Evolutionary conservation across 2,113 vertebrate species (phyloP), one percentile per base, ranked within the genome.

Genomic region (Callipepla californica): DNA sequence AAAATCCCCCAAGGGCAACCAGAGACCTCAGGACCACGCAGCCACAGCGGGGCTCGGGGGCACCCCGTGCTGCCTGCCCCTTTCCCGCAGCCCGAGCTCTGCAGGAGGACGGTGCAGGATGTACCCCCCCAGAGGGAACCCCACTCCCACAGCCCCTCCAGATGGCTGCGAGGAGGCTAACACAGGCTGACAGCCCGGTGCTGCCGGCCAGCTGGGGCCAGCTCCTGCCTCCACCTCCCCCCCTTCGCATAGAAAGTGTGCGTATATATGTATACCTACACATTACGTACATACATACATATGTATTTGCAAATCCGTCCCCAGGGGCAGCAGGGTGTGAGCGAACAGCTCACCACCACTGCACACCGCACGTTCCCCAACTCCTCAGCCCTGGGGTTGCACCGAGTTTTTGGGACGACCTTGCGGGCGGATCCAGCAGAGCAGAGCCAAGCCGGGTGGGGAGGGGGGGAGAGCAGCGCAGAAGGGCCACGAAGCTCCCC

Each of bases 141-240:
- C 89, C 34, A 19, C 87, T 80, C 63, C 42, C 81, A 68, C 78
- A 75, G 92, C 83, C 90, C 72, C 88, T 95, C 94, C 96, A 96
- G 93, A 94, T 92, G 92, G 95, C 92, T 87, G 80, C 51, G 42
- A 85, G 85, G 89, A 95, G 88, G 45, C 93, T 86, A 96, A 96
- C 74, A 72, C 92, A 53, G 92, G 55, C 92, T 76, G 95, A 93
- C 93, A 94, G 72, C 65, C 86, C 80, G 25, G 75, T 66, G 75
- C 85, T 90, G 84, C 62, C 57, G 67, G 83, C 85, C 92, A 87
- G 85, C 93, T 91, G 85, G 93, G 93, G 84, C 88, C 67, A 67
- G 88, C 67, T 85, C 74, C 67, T 21, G 57, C 55, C 63, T 59
- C 80, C 79, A 38, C 50, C 78, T 50, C 42, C 26, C 25, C 67